phyloP scores from a whole-genome alignment of 2,888 invertebrate genomes.

The Gryllus longicercus region DNA sequence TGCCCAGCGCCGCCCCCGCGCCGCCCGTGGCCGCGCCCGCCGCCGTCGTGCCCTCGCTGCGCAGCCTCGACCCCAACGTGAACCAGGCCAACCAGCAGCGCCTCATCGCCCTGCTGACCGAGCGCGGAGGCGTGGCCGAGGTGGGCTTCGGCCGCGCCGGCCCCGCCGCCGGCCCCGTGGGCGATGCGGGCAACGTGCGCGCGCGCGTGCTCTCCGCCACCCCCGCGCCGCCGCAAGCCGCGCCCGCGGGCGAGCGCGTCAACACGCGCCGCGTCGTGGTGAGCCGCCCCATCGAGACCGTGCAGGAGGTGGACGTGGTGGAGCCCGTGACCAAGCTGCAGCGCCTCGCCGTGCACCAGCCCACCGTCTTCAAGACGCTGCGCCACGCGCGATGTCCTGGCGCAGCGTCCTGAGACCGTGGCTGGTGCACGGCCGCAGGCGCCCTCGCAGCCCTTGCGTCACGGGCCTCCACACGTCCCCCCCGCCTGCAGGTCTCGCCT shows the following conservation, averaged over 20 bases:
- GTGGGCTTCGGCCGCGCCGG: conserved; percentile 45
- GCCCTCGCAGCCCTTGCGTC: conserved; percentile 41
- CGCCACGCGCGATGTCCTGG: conserved; percentile 49
- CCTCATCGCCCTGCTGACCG: conserved; percentile 53
- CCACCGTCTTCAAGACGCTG: conserved; percentile 52
- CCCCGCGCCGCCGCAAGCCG: conserved; percentile 52
- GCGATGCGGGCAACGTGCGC: conserved; percentile 50
- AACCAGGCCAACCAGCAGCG: conserved; percentile 50
- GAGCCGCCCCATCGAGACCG: conserved; percentile 58
- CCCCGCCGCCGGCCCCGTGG: conserved; percentile 45
- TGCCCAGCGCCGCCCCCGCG: conserved; percentile 39
- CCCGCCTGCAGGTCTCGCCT: too few relatives aligned
- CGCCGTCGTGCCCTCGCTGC: conserved; percentile 43
- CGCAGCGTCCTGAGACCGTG: too few relatives aligned
- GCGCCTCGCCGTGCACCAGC: conserved; percentile 56
- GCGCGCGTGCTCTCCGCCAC: conserved; percentile 58
- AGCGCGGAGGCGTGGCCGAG: conserved; percentile 43
- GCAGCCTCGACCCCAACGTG: conserved; percentile 45
- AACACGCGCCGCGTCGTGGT: conserved; percentile 60
- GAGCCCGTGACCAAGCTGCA: conserved; percentile 59
- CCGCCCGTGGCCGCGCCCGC: conserved; percentile 28
- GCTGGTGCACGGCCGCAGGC: too few relatives aligned
- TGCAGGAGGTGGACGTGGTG: conserved; percentile 54
- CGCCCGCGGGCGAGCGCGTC: conserved; percentile 54
- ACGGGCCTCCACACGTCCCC: conserved; percentile 41